Conservation (phyloP, 1,140 invertebrate species). For the Orussus abietinus region DNA sequence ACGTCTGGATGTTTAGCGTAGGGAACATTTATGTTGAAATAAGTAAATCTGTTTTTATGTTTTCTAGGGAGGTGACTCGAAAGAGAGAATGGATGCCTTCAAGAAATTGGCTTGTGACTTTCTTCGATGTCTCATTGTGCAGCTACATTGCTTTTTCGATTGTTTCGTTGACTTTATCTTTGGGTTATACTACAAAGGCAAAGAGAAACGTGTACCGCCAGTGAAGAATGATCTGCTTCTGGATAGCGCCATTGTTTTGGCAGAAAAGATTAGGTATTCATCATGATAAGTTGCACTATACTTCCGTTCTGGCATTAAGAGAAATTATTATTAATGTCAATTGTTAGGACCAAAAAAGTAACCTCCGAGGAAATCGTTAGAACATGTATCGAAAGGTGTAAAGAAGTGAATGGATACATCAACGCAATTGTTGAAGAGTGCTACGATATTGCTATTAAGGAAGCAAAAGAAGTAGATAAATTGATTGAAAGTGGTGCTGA, state of each 20-base stretch:
- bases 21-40: no score
- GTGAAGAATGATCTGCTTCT: conserved; percentile 58
- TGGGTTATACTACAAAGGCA: conserved; percentile 56
- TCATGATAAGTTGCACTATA: conserved; percentile 3
- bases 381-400: conserved; percentile 73
- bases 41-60: no score
- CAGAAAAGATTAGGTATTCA: conserved; percentile 60
- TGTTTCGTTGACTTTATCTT: conserved; percentile 50
- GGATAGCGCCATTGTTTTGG: conserved; percentile 63
- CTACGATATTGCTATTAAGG: conserved; percentile 69
- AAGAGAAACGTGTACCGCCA: conserved; percentile 55
- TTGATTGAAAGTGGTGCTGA: conserved; percentile 58
- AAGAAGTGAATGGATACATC: conserved; percentile 71
- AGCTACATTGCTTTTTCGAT: conserved; percentile 45
- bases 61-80: no score
- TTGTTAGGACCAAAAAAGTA: conserved; percentile 54
- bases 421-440: conserved; percentile 81
- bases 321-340: conserved; percentile 7
- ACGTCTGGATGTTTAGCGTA: no score
- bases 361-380: conserved; percentile 69
- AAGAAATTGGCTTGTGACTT: conserved; percentile 26
- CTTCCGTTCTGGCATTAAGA: conserved; percentile 4
- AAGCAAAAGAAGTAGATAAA: conserved; percentile 70
- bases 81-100: conserved; percentile 16
- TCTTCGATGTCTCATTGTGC: conserved; percentile 31